Base-by-base conservation (phyloP, 2,888 invertebrate genomes). In the Apotomis turbidana region DNA sequence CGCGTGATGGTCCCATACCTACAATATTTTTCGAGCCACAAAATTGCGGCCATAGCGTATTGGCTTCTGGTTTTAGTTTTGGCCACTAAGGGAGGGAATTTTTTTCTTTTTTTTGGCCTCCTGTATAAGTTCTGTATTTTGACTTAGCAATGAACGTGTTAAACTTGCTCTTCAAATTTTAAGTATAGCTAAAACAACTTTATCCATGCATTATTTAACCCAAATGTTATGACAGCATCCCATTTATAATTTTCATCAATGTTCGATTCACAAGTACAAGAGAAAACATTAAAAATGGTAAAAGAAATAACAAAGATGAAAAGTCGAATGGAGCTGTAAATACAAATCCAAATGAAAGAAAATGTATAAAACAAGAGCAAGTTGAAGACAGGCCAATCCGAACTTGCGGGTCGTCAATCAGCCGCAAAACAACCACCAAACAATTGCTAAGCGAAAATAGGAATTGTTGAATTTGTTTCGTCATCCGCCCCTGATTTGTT, bases 401-500 rank as follows among this genome's bases (percentile, higher is more conserved):
- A 74, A 79, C 77, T 79, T 79, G 81, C 76, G 76, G 74, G 67
- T 78, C 79, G 80, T 81, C 81, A 81, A 83, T 81, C 81, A 81
- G 76, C 73, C 77, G 67, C 71, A 67, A 71, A 75, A 76, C 77
- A 74, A 76, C 77, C 75, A 72, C 64, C 75, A 74, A 77, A 76
- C 78, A 74, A 74, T 76, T 71, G 74, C 58, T 73, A 71, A 73
- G 76, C 78, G 73, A 72, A 77, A 78, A 78, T 76, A 76, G 74
- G 80, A 77, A 81, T 80, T 77, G 82, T 77, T 75, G 79, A 79
- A 81, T 83, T 80, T 80, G 81, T 83, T 81, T 79, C 78, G 79
- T 78, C 79, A 78, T 80, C 79, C 78, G 78, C 76, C 67, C 77
- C 79, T 80, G 83, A 83, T 83, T 84, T 82, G 76, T 74, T 72